Conservation (phyloP, 2,888 invertebrate species). For the Lottia scabra region DNA sequence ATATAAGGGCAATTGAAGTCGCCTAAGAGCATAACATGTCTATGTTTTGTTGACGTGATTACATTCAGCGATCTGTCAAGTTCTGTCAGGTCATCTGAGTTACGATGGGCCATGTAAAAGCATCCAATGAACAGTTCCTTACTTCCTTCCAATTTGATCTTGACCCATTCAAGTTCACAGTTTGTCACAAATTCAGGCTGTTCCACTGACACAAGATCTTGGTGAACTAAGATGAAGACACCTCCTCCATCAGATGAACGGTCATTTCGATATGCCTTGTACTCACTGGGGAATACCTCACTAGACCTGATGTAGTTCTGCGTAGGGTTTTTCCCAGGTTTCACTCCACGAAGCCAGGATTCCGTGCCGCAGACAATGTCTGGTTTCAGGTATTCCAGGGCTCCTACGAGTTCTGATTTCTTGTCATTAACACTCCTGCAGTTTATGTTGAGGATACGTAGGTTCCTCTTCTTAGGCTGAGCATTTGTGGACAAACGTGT, state of each 20-base stretch:
- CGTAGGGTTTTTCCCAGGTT: constrained; percentile 25
- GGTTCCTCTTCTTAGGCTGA: constrained; percentile 27
- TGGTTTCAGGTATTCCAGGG: constrained; percentile 26
- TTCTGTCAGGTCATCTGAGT: constrained; percentile 7
- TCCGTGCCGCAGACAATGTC: constrained; percentile 34
- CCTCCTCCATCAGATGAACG: constrained; percentile 26
- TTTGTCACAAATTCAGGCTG: constrained; percentile 25
- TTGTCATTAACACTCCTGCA: constrained; percentile 25
- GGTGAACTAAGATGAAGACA: constrained; percentile 24
- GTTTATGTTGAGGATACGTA: constrained; percentile 25
- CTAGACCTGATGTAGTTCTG: constrained; percentile 19
- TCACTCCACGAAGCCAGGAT: constrained; percentile 31
- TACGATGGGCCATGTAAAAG: constrained; percentile 28
- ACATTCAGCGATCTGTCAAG: constrained; percentile 17
- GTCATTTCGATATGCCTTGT: constrained; percentile 26
- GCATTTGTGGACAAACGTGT: no score
- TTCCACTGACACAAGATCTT: constrained; percentile 24
- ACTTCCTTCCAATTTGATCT: constrained; percentile 23
- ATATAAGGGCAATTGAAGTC: constrained; percentile 18
- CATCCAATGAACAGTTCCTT: constrained; percentile 24
- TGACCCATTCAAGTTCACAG: constrained; percentile 29
- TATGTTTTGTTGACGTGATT: neutral
- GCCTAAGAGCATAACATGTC: no score
- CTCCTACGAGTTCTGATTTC: constrained; percentile 22
- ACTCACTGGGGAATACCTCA: constrained; percentile 26